Evolutionary conservation across 2,113 vertebrate genomes (phyloP).

Genomic region (Myiopsitta monachus): DNA sequence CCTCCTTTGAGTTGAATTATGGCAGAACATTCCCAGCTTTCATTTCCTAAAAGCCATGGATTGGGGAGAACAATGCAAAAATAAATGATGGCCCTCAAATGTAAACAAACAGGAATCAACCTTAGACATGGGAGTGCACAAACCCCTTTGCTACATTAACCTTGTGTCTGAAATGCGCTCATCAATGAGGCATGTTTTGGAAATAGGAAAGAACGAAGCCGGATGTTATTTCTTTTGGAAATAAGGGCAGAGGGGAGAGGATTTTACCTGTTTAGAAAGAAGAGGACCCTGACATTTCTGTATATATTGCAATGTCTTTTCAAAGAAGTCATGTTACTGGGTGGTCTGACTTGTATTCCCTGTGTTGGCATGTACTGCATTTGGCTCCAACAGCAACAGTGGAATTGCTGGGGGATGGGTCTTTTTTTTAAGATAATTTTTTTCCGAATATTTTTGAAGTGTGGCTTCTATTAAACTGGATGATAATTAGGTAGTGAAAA

Average conservation of each 20-base stretch:
- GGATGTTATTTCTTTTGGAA: not conserved
- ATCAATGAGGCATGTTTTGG: not conserved
- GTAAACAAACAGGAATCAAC: not conserved
- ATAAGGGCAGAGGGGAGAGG: not conserved
- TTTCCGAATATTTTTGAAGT: slow-evolving; percentile 8
- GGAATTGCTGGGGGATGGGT: not conserved
- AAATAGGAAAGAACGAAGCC: not conserved
- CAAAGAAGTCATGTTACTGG: not conserved
- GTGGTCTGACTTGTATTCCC: not conserved
- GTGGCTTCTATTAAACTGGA: not conserved
- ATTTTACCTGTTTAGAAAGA: not conserved
- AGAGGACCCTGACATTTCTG: not conserved
- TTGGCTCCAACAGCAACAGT: not conserved
- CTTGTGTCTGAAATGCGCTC: not conserved
- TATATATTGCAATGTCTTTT: not conserved
- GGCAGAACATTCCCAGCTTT: not conserved
- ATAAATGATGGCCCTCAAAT: not conserved
- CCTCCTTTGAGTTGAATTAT: not conserved
- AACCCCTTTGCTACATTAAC: not conserved
- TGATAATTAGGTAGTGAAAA: slow-evolving; percentile 15
- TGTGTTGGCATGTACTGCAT: not conserved
- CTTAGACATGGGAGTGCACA: not conserved
- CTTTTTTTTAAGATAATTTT: not conserved
- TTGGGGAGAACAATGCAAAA: not conserved
- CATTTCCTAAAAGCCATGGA: not conserved